phyloP scores from a whole-genome alignment of 2,888 invertebrate genomes.

The Brachycybe producta region DNA sequence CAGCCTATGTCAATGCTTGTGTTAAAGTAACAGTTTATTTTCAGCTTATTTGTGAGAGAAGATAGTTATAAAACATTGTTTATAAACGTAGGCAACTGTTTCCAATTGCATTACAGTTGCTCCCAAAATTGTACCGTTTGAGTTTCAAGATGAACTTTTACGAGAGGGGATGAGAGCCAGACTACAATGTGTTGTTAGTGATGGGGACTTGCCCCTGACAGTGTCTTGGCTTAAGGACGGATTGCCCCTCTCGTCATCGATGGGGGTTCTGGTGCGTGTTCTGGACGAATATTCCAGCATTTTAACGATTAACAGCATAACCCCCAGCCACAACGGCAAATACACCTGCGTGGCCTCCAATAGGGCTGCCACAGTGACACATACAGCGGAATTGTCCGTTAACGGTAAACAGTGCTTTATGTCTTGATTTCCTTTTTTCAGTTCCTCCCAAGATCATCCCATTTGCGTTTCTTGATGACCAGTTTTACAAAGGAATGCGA shows the following conservation, averaged over 20 bases:
- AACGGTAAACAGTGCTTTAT: conserved; percentile 16
- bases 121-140: conserved; percentile 72
- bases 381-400: conserved; percentile 14
- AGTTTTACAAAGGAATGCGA: conserved; percentile 13
- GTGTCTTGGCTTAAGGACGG: conserved; percentile 73
- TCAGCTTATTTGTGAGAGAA: conserved; percentile 12
- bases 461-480: conserved; percentile 12
- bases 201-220: conserved; percentile 63
- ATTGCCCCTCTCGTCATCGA: conserved; percentile 36
- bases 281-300: conserved; percentile 17
- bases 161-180: conserved; percentile 68
- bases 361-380: conserved; percentile 6
- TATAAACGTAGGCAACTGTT: too few species aligned
- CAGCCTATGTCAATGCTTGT: not conserved
- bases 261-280: conserved; percentile 7
- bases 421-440: not conserved
- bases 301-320: conserved; percentile 16
- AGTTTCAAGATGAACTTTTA: conserved; percentile 61
- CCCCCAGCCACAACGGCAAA: conserved; percentile 15
- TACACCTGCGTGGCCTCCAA: conserved; percentile 18
- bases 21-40: conserved; percentile 10
- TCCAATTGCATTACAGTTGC: conserved; percentile 43
- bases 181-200: conserved; percentile 64
- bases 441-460: conserved; percentile 10
- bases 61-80: not conserved